phyloP scores from a whole-genome alignment of 2,888 invertebrate genomes.

The Arge pagana region DNA sequence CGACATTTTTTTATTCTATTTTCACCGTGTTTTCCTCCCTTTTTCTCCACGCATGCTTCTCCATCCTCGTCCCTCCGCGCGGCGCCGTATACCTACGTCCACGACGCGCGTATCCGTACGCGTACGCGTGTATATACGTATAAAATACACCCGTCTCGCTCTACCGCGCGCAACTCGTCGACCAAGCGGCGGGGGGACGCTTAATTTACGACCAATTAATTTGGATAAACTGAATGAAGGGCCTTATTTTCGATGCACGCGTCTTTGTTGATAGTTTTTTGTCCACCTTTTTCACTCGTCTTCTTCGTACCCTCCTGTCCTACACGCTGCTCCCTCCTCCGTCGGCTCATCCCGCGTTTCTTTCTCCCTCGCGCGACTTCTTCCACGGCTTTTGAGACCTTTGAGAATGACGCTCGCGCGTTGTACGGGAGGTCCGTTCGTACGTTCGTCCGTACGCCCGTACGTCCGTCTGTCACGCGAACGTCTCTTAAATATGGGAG shows the following conservation, averaged over 20 bases:
- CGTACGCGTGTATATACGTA: constrained; percentile 13
- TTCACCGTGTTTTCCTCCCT: constrained; percentile 16
- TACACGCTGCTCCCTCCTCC: constrained; percentile 14
- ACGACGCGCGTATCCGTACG: constrained; percentile 10
- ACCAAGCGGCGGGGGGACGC: constrained; percentile 39
- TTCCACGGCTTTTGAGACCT: no score
- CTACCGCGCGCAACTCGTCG: constrained; percentile 38
- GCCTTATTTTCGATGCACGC: constrained; percentile 53
- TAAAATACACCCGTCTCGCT: constrained; percentile 9
- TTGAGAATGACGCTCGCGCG: background rate
- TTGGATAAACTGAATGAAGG: constrained; percentile 56
- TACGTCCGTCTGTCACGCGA: background rate
- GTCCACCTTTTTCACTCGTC: background rate
- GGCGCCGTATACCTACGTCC: constrained; percentile 10
- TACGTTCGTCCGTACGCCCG: constrained; percentile 8
- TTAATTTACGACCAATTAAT: constrained; percentile 60
- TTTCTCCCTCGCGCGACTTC: no score
- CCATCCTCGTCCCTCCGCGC: constrained; percentile 2
- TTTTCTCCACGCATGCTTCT: constrained; percentile 1
- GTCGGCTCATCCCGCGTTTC: constrained; percentile 15
- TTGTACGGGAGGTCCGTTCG: constrained; percentile 12
- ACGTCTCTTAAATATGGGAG: background rate
- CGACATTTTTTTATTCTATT: constrained; percentile 8
- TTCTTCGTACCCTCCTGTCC: background rate
- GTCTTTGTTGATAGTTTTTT: constrained; percentile 35